Conservation (phyloP, 2,888 invertebrate species). For the Junonia oenone region DNA sequence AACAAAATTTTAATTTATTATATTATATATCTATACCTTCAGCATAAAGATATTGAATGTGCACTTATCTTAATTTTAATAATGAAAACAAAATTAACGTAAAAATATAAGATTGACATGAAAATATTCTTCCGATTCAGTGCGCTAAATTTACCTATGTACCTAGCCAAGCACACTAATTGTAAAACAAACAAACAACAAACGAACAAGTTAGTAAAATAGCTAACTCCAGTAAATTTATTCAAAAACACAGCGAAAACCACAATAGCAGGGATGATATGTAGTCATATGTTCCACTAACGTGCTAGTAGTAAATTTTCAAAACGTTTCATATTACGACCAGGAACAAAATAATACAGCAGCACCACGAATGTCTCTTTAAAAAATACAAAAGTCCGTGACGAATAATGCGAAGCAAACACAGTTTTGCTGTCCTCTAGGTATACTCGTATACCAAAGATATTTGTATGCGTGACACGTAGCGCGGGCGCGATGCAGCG, state of each 20-base stretch:
- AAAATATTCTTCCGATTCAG: too few species aligned
- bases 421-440: conserved; percentile 9
- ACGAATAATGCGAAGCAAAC: conserved; percentile 16
- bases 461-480: conserved; percentile 27
- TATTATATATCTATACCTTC: too few species aligned
- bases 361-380: conserved; percentile 2
- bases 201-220: too few species aligned
- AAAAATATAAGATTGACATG: too few species aligned
- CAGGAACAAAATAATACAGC: conserved; percentile 10
- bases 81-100: too few species aligned
- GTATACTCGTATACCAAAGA: conserved; percentile 16
- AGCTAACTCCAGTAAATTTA: not conserved
- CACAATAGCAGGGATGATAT: not conserved
- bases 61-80: too few species aligned
- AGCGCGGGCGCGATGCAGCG: conserved; percentile 15
- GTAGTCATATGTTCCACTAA: not conserved
- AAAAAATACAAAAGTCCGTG: conserved; percentile 11
- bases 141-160: too few species aligned
- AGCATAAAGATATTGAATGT: too few species aligned
- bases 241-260: not conserved
- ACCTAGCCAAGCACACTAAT: too few species aligned
- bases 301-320: not conserved
- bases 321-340: not conserved
- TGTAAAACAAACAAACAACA: too few species aligned
- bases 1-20: too few species aligned